Percentiles rank a stretch among this genome's conserved stretches.
These are phyloP conservation scores for Hydrotaea cyrtoneurina DNA, from an alignment of 2,888 invertebrate species.

Conservation along the genomic window DNA sequence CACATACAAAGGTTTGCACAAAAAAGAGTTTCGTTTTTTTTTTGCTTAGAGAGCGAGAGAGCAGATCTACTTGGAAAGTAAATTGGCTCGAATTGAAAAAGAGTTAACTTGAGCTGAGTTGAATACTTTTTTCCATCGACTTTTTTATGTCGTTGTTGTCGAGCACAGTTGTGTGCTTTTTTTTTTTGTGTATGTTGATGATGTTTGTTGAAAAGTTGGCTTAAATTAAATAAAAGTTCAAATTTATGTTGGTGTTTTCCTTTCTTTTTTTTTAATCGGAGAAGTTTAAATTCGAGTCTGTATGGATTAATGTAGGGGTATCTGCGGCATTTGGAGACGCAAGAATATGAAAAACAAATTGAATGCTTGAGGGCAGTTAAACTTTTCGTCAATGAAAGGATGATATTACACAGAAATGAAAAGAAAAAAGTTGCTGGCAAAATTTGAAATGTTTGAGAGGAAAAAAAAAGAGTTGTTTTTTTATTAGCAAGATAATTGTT, in stretches of 20 bases:
- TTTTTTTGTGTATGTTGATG: slow-evolving; percentile 22
- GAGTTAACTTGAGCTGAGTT: slow-evolving; percentile 36
- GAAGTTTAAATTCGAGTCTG: slow-evolving; percentile 29
- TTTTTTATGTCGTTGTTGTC: slow-evolving; percentile 30
- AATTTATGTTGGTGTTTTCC: slow-evolving; percentile 44
- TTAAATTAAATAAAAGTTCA: slow-evolving; percentile 60
- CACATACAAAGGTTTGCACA: too few species aligned
- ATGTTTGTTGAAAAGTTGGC: slow-evolving; percentile 59
- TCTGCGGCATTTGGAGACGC: slow-evolving; percentile 11
- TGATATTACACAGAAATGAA: neutral
- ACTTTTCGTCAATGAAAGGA: slow-evolving; percentile 11
- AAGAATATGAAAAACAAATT: slow-evolving; percentile 19
- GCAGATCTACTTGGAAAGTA: slow-evolving; percentile 29
- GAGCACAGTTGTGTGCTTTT: neutral
- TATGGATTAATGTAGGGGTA: neutral
- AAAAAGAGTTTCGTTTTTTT: neutral
- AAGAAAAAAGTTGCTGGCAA: neutral
- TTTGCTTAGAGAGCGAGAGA: neutral
- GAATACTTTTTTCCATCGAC: neutral
- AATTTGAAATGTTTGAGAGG: neutral
- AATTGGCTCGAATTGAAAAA: slow-evolving; percentile 61
- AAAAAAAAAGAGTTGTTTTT: slow-evolving; percentile 10
- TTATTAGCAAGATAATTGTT: neutral
- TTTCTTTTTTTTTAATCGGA: slow-evolving; percentile 44
- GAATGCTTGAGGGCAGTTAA: slow-evolving; percentile 46